A percentile compares a stretch with the other conserved stretches of the same genome.
Conservation (phyloP, 2,797 vertebrate genomes). For the Lagocephalus sceleratus region DNA sequence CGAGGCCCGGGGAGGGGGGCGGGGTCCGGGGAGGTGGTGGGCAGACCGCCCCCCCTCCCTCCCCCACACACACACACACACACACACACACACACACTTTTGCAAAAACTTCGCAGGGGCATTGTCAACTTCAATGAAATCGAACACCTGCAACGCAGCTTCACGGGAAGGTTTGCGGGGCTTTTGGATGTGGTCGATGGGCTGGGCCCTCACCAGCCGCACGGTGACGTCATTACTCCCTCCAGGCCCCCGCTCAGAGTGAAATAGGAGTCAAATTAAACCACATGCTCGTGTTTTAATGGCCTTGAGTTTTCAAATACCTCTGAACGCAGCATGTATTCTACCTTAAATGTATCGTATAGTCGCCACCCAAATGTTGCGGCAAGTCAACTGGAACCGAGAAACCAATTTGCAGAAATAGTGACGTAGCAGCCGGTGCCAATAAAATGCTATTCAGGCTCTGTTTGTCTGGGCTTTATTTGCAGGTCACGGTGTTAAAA, state of each 20-base stretch:
- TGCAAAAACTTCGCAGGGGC: constrained; percentile 53
- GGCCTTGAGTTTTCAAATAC: constrained; percentile 38
- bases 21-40: constrained; percentile 55
- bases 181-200: constrained; percentile 56
- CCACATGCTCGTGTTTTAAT: constrained; percentile 45
- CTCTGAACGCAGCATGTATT: constrained; percentile 39
- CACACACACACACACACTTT: too few relatives aligned
- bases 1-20: constrained; percentile 6
- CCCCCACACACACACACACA: too few relatives aligned
- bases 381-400: constrained; percentile 23
- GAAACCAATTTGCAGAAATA: constrained; percentile 18
- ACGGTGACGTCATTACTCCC: constrained; percentile 54
- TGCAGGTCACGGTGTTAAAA: constrained; percentile 6
- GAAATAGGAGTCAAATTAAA: constrained; percentile 43
- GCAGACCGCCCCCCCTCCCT: constrained; percentile 31
- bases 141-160: constrained; percentile 44
- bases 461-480: constrained; percentile 26
- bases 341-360: constrained; percentile 15
- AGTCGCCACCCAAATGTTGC: constrained; percentile 29
- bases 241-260: constrained; percentile 35
- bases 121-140: constrained; percentile 51
- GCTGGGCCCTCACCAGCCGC: constrained; percentile 42
- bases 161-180: constrained; percentile 41
- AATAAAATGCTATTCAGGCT: constrained; percentile 13
- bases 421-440: constrained; percentile 17